Evolutionary conservation across 2,113 vertebrate genomes (phyloP), one percentile per base, ranked within the genome.

Genomic region (Bos indicus): DNA sequence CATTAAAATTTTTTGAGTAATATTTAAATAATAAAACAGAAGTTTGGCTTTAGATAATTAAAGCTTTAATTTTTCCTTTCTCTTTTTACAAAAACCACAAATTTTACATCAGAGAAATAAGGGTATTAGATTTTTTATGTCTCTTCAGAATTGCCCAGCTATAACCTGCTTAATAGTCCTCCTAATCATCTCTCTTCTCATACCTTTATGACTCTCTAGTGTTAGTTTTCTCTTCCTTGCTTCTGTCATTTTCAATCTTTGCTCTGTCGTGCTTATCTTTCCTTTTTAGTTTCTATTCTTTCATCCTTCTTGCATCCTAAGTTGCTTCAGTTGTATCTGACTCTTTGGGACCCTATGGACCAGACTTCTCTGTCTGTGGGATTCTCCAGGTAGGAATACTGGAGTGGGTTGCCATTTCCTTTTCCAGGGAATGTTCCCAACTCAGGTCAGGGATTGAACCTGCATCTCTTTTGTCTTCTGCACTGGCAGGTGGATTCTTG

Each of bases 61-160:
- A 40, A 59, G 13, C 16, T 71, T 94, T 85, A 67, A 82, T 82
- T 96, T 95, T 13, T 59, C 59, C 21, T 95, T 85, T 93, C 30
- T 90, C 12, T 95, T 92, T 78, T 54, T 64, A 81, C 7, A 82
- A 82, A 95, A 89, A 30, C 54, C 71, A n/a, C 64, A 92, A 33
- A 74, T 92, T 83, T 82, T 93, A 94, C 6, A n/a, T 74, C 30
- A 92, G 60, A 94, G 51, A 97, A 94, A 78, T 71, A 83, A 92
- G 8, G 4, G 26, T 88, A 77, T 93, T 93, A 26, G 28, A 67
- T 81, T 95, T 96, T 95, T 77, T 36, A 52, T 51, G n/a, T 96
- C 74, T 90, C 88, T 89, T 97, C 26, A 52, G 74, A 82, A 90
- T 52, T 94, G 43, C 28, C 43, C 30, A 11, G 16, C n/a, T 25